Percentiles rank a stretch among this genome's conserved stretches.
phyloP scores from a whole-genome alignment of 1,140 invertebrate species.

The Alviniconcha marisindica region DNA sequence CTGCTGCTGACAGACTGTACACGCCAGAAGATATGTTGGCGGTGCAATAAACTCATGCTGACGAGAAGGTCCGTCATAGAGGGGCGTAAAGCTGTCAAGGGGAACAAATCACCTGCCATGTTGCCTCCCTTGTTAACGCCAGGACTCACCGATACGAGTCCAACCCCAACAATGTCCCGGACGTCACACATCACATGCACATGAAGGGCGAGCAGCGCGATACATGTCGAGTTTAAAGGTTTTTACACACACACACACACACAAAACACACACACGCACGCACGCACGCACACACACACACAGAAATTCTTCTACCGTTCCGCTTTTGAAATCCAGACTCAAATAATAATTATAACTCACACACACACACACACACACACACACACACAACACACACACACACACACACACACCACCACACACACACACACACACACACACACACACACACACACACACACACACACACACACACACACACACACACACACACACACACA shows the following conservation, averaged over 20 bases:
- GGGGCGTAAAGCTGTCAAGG: constrained; percentile 31
- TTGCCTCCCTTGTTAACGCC: background rate
- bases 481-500: constrained; percentile 8
- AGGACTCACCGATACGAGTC: background rate
- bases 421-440: constrained; percentile 8
- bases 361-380: background rate
- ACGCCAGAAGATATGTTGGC: too few relatives aligned
- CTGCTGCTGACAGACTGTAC: too few relatives aligned
- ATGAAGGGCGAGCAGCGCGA: too few relatives aligned
- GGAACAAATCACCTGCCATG: constrained; percentile 8
- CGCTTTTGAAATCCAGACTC: too few relatives aligned
- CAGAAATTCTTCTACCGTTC: background rate
- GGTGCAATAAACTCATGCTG: too few relatives aligned
- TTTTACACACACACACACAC: too few relatives aligned
- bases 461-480: background rate
- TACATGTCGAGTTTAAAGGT: too few relatives aligned
- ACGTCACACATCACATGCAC: too few relatives aligned
- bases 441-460: background rate
- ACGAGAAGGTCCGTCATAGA: too few relatives aligned
- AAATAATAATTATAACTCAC: too few relatives aligned
- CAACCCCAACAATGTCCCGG: too few relatives aligned
- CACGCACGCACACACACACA: background rate
- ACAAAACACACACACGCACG: background rate
- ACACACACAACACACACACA: constrained; percentile 14
- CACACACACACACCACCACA: background rate